Percentiles rank a stretch among this genome's conserved stretches.
phyloP scores from a whole-genome alignment of 2,797 vertebrate genomes.

The Aplochiton taeniatus region DNA sequence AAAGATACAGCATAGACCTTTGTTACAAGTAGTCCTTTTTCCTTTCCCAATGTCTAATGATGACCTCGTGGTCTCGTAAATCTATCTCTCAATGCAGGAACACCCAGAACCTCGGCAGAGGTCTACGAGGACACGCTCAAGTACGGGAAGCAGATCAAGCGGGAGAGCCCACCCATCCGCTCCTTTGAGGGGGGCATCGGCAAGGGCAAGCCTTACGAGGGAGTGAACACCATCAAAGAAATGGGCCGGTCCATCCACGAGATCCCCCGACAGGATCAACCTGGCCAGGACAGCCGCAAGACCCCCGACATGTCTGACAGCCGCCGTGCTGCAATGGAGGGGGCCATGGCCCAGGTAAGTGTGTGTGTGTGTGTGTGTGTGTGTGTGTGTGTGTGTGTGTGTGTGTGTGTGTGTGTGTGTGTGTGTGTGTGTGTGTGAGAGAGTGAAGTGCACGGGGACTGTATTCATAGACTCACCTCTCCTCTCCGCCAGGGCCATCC shows the following conservation, averaged over 20 bases:
- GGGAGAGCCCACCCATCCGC: constrained; percentile 92
- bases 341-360: constrained; percentile 89
- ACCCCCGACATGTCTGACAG: constrained; percentile 86
- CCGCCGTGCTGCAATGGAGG: constrained; percentile 83
- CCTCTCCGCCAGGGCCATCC: constrained; percentile 83
- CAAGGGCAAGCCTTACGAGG: constrained; percentile 95
- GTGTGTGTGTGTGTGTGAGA: neutral
- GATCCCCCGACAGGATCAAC: constrained; percentile 90
- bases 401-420: constrained; percentile 56
- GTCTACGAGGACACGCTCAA: constrained; percentile 91
- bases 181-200: constrained; percentile 93
- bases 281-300: constrained; percentile 88
- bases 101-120: constrained; percentile 88
- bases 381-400: too few relatives aligned
- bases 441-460: too few relatives aligned
- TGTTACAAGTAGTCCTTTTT: neutral
- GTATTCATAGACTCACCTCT: constrained; percentile 73
- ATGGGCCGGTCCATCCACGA: constrained; percentile 98
- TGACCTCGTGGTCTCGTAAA: neutral
- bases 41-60: neutral
- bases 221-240: constrained; percentile 96
- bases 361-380: neutral
- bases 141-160: constrained; percentile 95
- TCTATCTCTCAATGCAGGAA: constrained; percentile 76
- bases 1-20: neutral